Base-by-base conservation (phyloP, 2,888 invertebrate species). In the Nomada ruficornis region DNA sequence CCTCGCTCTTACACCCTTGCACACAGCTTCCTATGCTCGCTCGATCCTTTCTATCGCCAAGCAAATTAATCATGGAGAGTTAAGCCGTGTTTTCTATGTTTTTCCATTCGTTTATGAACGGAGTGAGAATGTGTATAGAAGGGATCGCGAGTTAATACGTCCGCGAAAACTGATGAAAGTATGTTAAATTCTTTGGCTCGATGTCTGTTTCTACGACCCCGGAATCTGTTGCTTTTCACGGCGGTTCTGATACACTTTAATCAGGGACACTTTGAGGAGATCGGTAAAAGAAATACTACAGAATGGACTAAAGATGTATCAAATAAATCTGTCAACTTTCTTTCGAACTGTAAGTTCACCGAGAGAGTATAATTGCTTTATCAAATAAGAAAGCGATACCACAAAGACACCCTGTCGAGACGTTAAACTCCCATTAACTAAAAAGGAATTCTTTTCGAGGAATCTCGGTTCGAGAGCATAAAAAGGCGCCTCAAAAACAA, bases 191-290 rank as follows among this genome's bases (percentile, higher is more conserved):
- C 52, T 63, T 57, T 10, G 54, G 42, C 23, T 62, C 29, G 54
- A 80, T 82, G 62, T 73, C n/a, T 69, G 82, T 63, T 73, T 68
- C 64, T 57, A 50, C 29, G 73, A 71, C 59, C 26, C 74, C 26
- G 10, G 62, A 47, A 71, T 76, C 67, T 78, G 78, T 82, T 74
- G 74, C 73, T 67, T 52, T 42, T 59, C 44, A 20, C 62, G 36
- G 36, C 10, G n/a, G 5, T 20, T 29, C 10, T 23, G 15, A 55
- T 42, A 42, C n/a, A 36, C 20, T 10, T 52, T 57, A 23, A 44
- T 18, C 29, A n/a, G 15, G 29, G 20, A 47, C 50, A 26, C 18
- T 57, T 52, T 2, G n/a, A 29, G 20, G 13, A 52, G 52, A 36
- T 60, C 15, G 4, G 29, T 18, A 36, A 29, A 60, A 60, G 18